Conservation (phyloP, 2,888 invertebrate species). For the Dinocampus coccinellae region DNA sequence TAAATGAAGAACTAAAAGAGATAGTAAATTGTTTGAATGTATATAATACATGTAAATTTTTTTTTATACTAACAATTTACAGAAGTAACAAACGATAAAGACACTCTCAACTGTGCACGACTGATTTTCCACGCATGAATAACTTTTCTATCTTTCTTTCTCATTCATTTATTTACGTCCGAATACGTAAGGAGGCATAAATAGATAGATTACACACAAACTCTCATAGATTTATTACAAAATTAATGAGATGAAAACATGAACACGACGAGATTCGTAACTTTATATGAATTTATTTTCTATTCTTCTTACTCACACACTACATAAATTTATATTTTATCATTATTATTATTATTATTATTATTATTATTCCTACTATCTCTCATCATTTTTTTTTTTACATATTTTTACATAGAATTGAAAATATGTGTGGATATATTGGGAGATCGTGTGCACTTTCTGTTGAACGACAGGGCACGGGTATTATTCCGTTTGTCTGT, state of each 20-base stretch:
- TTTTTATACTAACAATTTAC: constrained; percentile 27
- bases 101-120: constrained; percentile 29
- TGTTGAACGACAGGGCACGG: too few relatives aligned
- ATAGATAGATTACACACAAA: constrained; percentile 30
- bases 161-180: constrained; percentile 18
- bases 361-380: too few relatives aligned
- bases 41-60: neutral
- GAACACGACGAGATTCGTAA: constrained; percentile 14
- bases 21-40: too few relatives aligned
- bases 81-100: constrained; percentile 26
- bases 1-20: too few relatives aligned
- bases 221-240: constrained; percentile 29
- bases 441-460: too few relatives aligned
- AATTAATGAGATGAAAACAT: constrained; percentile 31
- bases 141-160: constrained; percentile 21
- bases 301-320: neutral
- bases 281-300: neutral
- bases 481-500: too few relatives aligned
- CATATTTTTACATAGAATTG: too few relatives aligned
- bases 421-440: too few relatives aligned
- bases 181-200: too few relatives aligned
- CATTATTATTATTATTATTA: too few relatives aligned
- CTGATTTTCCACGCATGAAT: constrained; percentile 27
- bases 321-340: too few relatives aligned
- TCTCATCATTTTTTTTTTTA: too few relatives aligned